Evolutionary conservation across 2,113 vertebrate genomes (phyloP), one percentile per base, ranked within the genome.

Genomic region (Cyprinodon brontotheroides): DNA sequence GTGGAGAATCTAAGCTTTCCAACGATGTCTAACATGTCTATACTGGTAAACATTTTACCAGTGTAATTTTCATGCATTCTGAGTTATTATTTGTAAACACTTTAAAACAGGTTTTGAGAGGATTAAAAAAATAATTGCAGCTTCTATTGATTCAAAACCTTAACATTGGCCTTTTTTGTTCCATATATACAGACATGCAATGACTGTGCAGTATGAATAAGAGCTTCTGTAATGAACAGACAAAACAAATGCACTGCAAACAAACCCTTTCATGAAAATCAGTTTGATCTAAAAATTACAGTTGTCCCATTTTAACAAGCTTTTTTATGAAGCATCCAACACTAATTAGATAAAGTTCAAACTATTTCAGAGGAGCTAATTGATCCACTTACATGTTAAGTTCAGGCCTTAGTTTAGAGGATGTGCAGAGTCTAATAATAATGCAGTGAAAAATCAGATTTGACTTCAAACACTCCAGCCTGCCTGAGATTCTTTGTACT

Each of bases 381-480:
- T 20, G 17, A n/a, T 20, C 14, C 50, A 6, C 3, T 53, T 20
- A 8, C 50, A 53, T 53, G 17, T 53, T 53, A 17, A 53, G 20
- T 20, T 57, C 20, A 57, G 50, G 17, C 50, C 20, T 57, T 57
- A 57, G 4, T n/a, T 53, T 15, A 9, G 17, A 53, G 17, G 17
- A 53, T 20, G 50, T 53, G 17, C 4, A 20, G 50, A 53, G 20
- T 17, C 50, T 20, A 6, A 50, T 50, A 20, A 53, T 7, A 15
- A 57, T 10, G 7, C 6, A n/a, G 50, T 9, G 17, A 57, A 48
- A 48, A 48, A 48, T 4, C 48, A 20, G 17, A 5, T 53, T 12
- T 48, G 47, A 15, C 47, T 48, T 48, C 15, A 48, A 43, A 38
- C 22, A 4, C 68, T 78, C 71, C 64, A 73, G 17, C 20, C 68